These are phyloP conservation scores for Cephus cinctus DNA, from an alignment of 1,140 invertebrate genomes.

Conservation along the genomic window DNA sequence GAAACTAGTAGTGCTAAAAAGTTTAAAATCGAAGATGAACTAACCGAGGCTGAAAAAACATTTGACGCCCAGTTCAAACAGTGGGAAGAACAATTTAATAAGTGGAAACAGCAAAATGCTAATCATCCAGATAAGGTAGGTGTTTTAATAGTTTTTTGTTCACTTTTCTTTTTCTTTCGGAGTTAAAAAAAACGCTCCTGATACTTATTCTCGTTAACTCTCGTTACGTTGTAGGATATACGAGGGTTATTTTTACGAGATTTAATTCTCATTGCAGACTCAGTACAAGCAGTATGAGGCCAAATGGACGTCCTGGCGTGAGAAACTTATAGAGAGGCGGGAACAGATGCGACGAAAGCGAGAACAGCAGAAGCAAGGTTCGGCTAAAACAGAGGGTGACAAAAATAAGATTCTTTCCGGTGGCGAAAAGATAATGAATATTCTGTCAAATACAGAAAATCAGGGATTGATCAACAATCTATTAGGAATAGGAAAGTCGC, in stretches of 20 bases:
- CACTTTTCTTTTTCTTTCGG: too few species aligned
- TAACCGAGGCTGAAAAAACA: slow-evolving; percentile 71
- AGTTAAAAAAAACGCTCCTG: not conserved
- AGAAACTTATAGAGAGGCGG: slow-evolving; percentile 72
- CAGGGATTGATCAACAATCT: slow-evolving; percentile 52
- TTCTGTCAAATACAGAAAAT: slow-evolving; percentile 51
- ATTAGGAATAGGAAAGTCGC: slow-evolving; percentile 50
- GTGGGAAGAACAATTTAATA: slow-evolving; percentile 82
- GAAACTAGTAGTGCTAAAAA: slow-evolving; percentile 47
- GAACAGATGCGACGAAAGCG: slow-evolving; percentile 76
- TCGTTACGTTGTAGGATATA: not conserved
- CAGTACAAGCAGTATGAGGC: slow-evolving; percentile 80
- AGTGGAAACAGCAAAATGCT: slow-evolving; percentile 81
- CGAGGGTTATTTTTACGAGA: not conserved
- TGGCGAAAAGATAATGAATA: slow-evolving; percentile 51
- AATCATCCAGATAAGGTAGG: slow-evolving; percentile 80
- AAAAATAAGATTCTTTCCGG: slow-evolving; percentile 44
- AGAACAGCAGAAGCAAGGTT: slow-evolving; percentile 48
- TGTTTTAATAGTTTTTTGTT: slow-evolving; percentile 16
- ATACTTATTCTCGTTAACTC: slow-evolving; percentile 2
- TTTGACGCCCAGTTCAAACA: slow-evolving; percentile 81
- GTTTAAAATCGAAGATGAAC: slow-evolving; percentile 46
- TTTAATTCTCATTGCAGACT: slow-evolving; percentile 42
- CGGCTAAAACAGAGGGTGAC: slow-evolving; percentile 35
- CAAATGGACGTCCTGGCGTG: slow-evolving; percentile 78